A percentile compares a stretch with the other conserved stretches of the same genome.
Conservation (phyloP, 2,113 vertebrate species). For the Montifringilla adamsi region DNA sequence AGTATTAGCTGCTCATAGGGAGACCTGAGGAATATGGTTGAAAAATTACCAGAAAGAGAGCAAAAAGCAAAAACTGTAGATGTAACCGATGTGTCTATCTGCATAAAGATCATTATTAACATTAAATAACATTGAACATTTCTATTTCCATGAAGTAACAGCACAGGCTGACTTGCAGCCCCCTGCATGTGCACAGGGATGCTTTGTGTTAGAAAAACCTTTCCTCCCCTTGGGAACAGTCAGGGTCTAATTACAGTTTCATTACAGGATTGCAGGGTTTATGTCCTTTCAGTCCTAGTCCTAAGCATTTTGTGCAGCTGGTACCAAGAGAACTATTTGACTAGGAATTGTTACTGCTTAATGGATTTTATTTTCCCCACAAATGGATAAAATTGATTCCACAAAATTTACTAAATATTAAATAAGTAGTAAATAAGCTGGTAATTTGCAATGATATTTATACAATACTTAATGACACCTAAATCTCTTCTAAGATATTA, state of each 20-base stretch:
- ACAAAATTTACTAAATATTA: not conserved
- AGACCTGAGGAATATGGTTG: not conserved
- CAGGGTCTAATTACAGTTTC: conserved; percentile 47
- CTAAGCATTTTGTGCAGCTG: not conserved
- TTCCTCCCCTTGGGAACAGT: conserved; percentile 25
- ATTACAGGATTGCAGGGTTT: conserved; percentile 24
- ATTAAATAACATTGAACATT: not conserved
- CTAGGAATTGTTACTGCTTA: not conserved
- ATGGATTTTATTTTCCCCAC: not conserved
- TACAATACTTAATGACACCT: not conserved
- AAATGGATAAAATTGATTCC: not conserved
- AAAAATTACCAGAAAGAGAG: not conserved
- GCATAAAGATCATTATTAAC: not conserved
- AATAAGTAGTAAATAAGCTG: not conserved
- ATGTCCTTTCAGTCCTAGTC: not conserved
- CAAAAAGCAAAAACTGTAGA: not conserved
- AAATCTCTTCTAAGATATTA: not conserved
- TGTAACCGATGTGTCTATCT: not conserved
- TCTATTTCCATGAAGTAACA: not conserved
- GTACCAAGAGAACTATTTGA: not conserved
- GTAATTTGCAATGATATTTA: not conserved
- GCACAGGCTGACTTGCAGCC: not conserved
- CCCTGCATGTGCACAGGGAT: not conserved
- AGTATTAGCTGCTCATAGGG: not conserved
- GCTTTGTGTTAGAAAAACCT: not conserved